Percentiles rank a stretch among this genome's conserved stretches.
These are phyloP conservation scores for Acanthurus leucopareius DNA, from an alignment of 2,797 vertebrate species.

Conservation along the genomic window DNA sequence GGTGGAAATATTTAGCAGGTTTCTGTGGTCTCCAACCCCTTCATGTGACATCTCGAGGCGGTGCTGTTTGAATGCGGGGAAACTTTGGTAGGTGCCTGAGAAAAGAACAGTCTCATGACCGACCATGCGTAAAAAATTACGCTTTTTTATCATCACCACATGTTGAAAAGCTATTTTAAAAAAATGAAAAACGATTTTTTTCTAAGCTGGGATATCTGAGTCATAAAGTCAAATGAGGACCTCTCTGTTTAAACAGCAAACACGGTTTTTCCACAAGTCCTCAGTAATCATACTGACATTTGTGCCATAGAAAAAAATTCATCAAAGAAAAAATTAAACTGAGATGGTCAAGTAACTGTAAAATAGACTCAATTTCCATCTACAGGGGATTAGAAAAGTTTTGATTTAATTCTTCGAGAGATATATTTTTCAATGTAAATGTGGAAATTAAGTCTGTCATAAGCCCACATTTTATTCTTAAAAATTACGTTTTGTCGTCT, in stretches of 20 bases:
- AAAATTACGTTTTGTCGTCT: too few species aligned
- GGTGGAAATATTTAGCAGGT: constrained; percentile 60
- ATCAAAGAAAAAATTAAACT: background rate
- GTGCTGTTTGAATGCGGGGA: background rate
- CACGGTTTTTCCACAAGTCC: background rate
- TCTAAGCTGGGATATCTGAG: constrained; percentile 9
- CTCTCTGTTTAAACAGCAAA: constrained; percentile 6
- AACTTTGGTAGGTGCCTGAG: constrained; percentile 4
- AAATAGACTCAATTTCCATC: background rate
- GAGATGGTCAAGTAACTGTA: background rate
- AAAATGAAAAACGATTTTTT: constrained; percentile 14
- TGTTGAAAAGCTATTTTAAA: constrained; percentile 16
- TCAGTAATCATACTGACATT: background rate
- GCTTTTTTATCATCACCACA: constrained; percentile 1
- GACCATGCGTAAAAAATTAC: constrained; percentile 1
- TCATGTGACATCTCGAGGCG: constrained; percentile 54
- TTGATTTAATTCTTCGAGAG: too few species aligned
- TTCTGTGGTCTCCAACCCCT: constrained; percentile 41
- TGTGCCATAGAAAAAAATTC: background rate
- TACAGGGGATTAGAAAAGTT: too few species aligned
- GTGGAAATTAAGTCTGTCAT: too few species aligned
- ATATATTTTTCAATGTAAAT: too few species aligned
- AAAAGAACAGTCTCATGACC: constrained; percentile 50
- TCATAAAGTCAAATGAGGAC: constrained; percentile 33
- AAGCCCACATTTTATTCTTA: too few species aligned